Percentiles rank a stretch among this genome's conserved stretches.
phyloP scores from a whole-genome alignment of 2,888 invertebrate species.

The Euplexia lucipara region DNA sequence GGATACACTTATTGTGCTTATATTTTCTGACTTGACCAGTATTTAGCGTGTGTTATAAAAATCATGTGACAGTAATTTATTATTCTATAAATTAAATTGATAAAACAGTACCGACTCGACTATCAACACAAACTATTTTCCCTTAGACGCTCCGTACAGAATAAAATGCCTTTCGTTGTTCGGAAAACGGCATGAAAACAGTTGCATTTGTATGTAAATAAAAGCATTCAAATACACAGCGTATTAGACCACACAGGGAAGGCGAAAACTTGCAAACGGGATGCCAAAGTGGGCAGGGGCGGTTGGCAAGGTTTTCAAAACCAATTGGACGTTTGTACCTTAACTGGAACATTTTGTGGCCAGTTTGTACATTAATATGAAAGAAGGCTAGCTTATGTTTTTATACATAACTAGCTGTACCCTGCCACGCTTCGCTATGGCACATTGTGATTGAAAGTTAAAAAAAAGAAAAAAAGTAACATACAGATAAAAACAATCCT shows the following conservation, averaged over 20 bases:
- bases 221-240: constrained; percentile 48
- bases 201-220: constrained; percentile 61
- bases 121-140: constrained; percentile 9
- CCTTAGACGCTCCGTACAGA: constrained; percentile 25
- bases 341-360: constrained; percentile 19
- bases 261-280: constrained; percentile 34
- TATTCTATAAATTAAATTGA: too few relatives aligned
- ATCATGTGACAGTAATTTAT: too few relatives aligned
- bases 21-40: too few relatives aligned
- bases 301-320: constrained; percentile 48
- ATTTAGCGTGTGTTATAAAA: too few relatives aligned
- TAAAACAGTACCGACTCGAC: too few relatives aligned
- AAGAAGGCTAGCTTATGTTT: constrained; percentile 1
- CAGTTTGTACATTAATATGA: constrained; percentile 2
- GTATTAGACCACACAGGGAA: constrained; percentile 41
- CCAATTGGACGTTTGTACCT: constrained; percentile 29
- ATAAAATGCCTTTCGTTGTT: constrained; percentile 39
- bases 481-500: too few relatives aligned
- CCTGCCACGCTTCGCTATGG: too few relatives aligned
- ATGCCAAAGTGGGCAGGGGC: constrained; percentile 43
- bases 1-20: too few relatives aligned
- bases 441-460: too few relatives aligned
- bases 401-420: constrained; percentile 5
- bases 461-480: too few relatives aligned
- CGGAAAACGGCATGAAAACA: constrained; percentile 44